These are phyloP conservation scores for Heliocidaris tuberculata DNA, from an alignment of 35 echinoderm and acorn worm genomes.

Conservation along the genomic window DNA sequence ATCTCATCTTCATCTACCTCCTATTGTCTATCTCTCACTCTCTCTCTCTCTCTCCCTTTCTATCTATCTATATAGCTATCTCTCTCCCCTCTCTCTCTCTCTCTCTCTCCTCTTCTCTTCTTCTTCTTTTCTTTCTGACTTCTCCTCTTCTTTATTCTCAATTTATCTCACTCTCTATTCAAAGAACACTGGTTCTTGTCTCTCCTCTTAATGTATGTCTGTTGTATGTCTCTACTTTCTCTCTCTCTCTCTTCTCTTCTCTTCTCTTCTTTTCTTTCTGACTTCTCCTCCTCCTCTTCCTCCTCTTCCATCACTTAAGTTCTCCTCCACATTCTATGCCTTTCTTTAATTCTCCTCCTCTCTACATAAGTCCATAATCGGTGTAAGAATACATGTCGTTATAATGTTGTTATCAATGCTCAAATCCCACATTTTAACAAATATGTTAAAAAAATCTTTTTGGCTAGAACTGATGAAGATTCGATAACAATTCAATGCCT, in stretches of 20 bases:
- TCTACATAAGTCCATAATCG: too few relatives aligned
- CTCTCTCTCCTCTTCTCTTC: background rate
- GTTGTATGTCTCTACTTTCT: background rate
- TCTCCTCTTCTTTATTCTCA: background rate
- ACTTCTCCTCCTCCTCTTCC: background rate
- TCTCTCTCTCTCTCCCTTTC: too few relatives aligned
- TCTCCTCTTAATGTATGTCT: too few relatives aligned
- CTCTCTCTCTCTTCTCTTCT: background rate
- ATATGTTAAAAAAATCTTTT: background rate
- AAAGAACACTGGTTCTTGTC: background rate
- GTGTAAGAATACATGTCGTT: background rate
- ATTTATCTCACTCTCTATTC: background rate
- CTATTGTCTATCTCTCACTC: too few relatives aligned
- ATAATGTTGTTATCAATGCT: background rate
- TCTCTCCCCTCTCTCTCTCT: background rate
- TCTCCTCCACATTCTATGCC: background rate
- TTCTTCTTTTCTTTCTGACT: background rate
- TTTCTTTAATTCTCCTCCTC: background rate
- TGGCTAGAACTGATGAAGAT: too few relatives aligned
- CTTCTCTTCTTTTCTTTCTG: background rate
- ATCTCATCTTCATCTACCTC: background rate
- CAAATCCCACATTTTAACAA: background rate
- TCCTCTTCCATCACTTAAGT: background rate
- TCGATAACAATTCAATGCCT: too few relatives aligned
- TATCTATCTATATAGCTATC: too few relatives aligned